Evolutionary conservation across 1,140 invertebrate species (phyloP).

Genomic region (Bombus pascuorum): DNA sequence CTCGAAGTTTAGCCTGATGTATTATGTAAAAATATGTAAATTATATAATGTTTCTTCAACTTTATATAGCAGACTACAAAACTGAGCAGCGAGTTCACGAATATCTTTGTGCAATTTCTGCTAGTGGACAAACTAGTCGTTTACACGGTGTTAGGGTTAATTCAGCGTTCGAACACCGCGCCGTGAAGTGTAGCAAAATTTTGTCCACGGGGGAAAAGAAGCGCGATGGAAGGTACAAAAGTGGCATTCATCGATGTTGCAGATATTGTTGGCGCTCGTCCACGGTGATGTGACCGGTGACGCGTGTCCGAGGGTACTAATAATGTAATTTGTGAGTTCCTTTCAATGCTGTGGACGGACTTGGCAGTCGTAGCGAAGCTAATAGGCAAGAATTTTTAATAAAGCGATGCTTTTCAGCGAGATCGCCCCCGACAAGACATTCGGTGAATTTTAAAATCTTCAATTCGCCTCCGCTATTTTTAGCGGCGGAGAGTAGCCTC

Average conservation of each 20-base stretch:
- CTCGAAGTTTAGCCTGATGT: background rate
- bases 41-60: background rate
- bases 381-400: conserved; percentile 40
- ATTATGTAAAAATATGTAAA: background rate
- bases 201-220: background rate
- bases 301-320: conserved; percentile 46
- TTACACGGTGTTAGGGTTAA: background rate
- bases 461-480: background rate
- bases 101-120: background rate
- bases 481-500: background rate
- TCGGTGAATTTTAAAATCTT: background rate
- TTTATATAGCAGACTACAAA: background rate
- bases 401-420: conserved; percentile 9
- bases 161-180: background rate
- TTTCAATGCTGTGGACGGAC: conserved; percentile 31
- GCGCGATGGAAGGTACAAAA: background rate
- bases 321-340: conserved; percentile 51
- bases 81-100: background rate
- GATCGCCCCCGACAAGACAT: background rate
- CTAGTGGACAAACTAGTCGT: background rate
- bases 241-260: conserved; percentile 22
- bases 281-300: background rate
- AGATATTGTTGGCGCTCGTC: background rate
- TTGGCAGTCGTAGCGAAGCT: conserved; percentile 1
- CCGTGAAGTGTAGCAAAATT: background rate